Conservation (phyloP, 2,888 invertebrate species). For the Amblyjoppa fuscipennis region DNA sequence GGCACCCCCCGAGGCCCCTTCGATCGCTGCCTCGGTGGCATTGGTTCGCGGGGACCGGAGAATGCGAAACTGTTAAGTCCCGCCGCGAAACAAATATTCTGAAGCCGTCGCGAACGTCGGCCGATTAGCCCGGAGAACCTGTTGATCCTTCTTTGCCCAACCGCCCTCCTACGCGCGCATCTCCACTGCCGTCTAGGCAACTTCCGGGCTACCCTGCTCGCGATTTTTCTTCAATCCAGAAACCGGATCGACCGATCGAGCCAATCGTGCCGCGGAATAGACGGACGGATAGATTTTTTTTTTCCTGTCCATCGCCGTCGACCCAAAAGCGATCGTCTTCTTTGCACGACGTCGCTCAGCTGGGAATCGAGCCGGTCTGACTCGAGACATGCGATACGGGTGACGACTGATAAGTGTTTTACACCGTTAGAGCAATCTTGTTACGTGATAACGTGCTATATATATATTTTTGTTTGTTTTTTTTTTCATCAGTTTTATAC, state of each 20-base stretch:
- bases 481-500: constrained; percentile 67
- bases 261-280: background rate
- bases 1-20: constrained; percentile 1
- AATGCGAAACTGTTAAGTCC: background rate
- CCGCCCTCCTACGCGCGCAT: background rate
- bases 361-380: background rate
- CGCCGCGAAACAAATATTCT: background rate
- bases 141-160: constrained; percentile 28
- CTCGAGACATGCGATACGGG: background rate
- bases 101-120: no score
- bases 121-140: background rate
- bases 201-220: background rate
- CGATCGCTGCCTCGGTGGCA: constrained; percentile 16
- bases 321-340: constrained; percentile 13
- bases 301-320: background rate
- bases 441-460: constrained; percentile 65
- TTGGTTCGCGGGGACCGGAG: background rate
- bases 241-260: constrained; percentile 26
- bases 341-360: background rate
- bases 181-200: background rate
- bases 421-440: background rate
- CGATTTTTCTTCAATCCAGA: constrained; percentile 12
- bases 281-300: background rate
- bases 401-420: background rate
- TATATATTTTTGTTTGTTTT: constrained; percentile 54